phyloP scores from a whole-genome alignment of 2,113 vertebrate genomes.

The Amphilophus citrinellus region DNA sequence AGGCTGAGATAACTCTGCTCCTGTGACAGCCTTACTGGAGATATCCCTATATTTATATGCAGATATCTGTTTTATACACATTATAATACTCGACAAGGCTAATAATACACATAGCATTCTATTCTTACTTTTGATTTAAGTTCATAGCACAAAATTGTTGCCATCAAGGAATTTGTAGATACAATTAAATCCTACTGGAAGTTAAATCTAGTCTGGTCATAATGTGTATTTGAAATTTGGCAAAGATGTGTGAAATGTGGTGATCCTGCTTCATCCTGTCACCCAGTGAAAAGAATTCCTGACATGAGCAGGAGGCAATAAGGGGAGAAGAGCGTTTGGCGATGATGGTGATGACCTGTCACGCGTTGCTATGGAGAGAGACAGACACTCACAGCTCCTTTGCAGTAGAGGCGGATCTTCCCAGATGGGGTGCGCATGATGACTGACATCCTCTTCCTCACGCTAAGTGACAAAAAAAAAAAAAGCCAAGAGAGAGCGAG shows the following conservation, averaged over 20 bases:
- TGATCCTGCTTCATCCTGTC: conserved; percentile 12
- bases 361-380: conserved; percentile 79
- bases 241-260: conserved; percentile 26
- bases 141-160: background rate
- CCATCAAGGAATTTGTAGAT: background rate
- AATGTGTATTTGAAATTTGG: conserved; percentile 1
- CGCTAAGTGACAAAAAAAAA: conserved; percentile 73
- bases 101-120: no score
- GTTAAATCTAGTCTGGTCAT: background rate
- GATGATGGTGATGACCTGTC: conserved; percentile 55
- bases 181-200: background rate
- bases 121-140: background rate
- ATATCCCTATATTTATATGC: no score
- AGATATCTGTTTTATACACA: no score
- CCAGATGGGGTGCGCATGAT: conserved; percentile 96
- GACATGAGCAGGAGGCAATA: conserved; percentile 31
- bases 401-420: conserved; percentile 98
- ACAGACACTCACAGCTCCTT: conserved; percentile 96
- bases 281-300: conserved; percentile 25
- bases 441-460: conserved; percentile 98
- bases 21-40: no score
- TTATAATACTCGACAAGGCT: no score
- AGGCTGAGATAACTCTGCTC: no score
- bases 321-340: background rate
- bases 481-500: background rate